Evolutionary conservation across 2,797 vertebrate genomes (phyloP), one percentile per base, ranked within the genome.

Genomic region (Clarias pachynema): DNA sequence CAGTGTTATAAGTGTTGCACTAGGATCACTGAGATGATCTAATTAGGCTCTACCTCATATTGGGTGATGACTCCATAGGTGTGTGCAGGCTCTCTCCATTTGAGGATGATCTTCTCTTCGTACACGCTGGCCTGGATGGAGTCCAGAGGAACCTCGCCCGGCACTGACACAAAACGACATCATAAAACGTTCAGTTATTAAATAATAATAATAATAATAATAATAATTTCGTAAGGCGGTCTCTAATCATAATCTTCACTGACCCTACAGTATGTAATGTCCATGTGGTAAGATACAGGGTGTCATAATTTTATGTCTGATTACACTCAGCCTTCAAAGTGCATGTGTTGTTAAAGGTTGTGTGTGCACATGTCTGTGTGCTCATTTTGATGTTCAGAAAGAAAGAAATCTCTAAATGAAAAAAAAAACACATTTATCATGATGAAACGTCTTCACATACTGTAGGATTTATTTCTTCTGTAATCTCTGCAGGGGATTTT

Each of bases 91-190:
- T 99, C 98, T 82, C 96, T 96, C 98, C 98, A 99, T 18, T 97
- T 97, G 87, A 99, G 95, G 90, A 97, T 95, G 91, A 99, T 98
- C 95, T 99, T 99, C 93, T 99, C 97, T 90, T 99, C 98, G n/a
- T 97, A 99, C 59, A 97, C 97, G 79, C 96, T 98, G 87, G 97
- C 97, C 93, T 98, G 98, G 87, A 99, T 97, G 79, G 98, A 99
- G 87, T 98, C 97, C 89, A 97, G 95, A 57, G 97, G 98, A 86
- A 99, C 95, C 16, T 96, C 96, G 37, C 97, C 96, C 0, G 98
- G 98, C 80, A 99, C 98, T 99, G 92, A 65, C 56, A 89, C 86
- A 66, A 88, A 91, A 89, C 29, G 0, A 84, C 79, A 86, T 72
- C 70, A 86, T 29, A 86, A 44, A 59, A 8, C 31, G 20, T 66